A percentile compares a stretch with the other conserved stretches of the same genome.
phyloP scores from a whole-genome alignment of 1,140 invertebrate species.

The Atta texana region DNA sequence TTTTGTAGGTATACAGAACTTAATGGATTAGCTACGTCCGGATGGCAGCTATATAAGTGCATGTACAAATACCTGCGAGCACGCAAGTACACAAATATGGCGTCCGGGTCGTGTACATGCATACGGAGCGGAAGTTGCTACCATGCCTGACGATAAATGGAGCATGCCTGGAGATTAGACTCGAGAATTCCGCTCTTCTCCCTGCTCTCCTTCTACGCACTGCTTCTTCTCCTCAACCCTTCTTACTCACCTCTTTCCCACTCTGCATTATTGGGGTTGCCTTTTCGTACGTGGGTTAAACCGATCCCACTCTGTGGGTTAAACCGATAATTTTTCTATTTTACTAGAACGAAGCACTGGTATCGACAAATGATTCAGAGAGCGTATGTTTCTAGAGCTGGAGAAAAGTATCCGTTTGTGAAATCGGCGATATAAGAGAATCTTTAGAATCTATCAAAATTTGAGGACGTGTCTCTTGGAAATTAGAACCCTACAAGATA shows the following conservation, averaged over 20 bases:
- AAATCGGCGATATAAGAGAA: too few species aligned
- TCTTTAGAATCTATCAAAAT: neutral
- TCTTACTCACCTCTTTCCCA: too few species aligned
- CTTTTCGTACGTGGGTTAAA: slow-evolving; percentile 44
- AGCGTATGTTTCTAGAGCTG: neutral
- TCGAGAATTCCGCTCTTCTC: slow-evolving; percentile 14
- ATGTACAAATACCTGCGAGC: slow-evolving; percentile 48
- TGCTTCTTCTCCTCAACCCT: neutral
- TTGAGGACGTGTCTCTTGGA: neutral
- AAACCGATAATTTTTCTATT: slow-evolving; percentile 45
- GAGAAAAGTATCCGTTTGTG: neutral
- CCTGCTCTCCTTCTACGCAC: slow-evolving; percentile 25
- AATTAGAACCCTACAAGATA: too few species aligned
- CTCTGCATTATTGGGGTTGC: neutral
- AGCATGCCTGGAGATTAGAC: slow-evolving; percentile 50
- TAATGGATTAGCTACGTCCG: slow-evolving; percentile 76
- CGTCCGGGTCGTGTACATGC: neutral
- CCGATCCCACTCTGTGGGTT: slow-evolving; percentile 6
- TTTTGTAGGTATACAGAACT: slow-evolving; percentile 65
- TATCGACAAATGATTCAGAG: slow-evolving; percentile 20
- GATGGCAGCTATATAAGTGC: slow-evolving; percentile 39
- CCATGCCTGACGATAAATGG: slow-evolving; percentile 65
- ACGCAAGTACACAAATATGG: slow-evolving; percentile 34
- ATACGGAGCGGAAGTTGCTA: slow-evolving; percentile 30
- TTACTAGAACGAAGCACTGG: slow-evolving; percentile 23